Conservation (phyloP, 2,113 vertebrate species). For the Archilochus colubris region DNA sequence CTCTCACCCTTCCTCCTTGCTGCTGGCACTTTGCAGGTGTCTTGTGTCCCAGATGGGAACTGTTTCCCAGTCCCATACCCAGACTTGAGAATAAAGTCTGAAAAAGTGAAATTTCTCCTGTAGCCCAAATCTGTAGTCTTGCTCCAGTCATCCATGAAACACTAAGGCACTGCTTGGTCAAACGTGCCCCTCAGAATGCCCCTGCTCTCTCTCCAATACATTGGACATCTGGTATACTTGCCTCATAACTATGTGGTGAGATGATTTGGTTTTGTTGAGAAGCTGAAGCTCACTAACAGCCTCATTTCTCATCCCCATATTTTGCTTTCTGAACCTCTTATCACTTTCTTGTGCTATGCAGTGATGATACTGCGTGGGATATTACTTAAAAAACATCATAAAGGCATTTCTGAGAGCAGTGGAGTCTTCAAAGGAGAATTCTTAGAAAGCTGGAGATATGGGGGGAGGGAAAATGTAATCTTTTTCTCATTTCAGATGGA, state of each 20-base stretch:
- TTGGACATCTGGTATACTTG: neutral
- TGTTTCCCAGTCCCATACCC: rapidly evolving
- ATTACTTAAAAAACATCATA: neutral
- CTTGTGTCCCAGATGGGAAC: neutral
- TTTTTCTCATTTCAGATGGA: conserved; percentile 60
- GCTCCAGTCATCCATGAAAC: neutral
- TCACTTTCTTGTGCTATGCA: neutral
- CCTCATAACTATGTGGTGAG: neutral
- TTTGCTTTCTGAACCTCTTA: neutral
- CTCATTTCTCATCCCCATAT: neutral
- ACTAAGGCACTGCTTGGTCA: neutral
- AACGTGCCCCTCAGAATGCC: neutral
- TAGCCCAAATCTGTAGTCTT: neutral
- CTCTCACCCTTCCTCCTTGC: neutral
- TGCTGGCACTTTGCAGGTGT: neutral
- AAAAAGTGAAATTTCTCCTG: neutral
- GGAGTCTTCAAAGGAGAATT: conserved; percentile 36
- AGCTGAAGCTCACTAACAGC: neutral
- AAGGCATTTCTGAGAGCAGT: neutral
- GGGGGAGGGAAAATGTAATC: conserved; percentile 39
- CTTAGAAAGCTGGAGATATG: conserved; percentile 36
- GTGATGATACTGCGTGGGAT: neutral
- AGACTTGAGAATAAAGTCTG: neutral
- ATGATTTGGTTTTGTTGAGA: neutral
- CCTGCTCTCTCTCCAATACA: rapidly evolving